Base-by-base conservation (phyloP, 2,113 vertebrate species). In the Nothocercus nigrocapillus region DNA sequence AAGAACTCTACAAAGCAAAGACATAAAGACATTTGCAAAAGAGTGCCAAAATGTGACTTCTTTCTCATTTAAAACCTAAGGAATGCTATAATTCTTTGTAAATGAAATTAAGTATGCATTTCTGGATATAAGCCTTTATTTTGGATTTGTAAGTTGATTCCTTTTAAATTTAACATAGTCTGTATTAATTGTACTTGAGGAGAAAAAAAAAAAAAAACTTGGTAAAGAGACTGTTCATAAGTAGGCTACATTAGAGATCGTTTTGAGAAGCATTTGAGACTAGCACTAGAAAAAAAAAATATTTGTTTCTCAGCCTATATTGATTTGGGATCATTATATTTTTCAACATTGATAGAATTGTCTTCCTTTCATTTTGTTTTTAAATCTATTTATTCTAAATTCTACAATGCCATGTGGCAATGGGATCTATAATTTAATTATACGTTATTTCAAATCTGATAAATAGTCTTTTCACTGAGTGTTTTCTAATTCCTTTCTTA, bases 41-140 rank as follows among this genome's bases (percentile, higher is more conserved):
- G 0, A 1, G 47, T 58, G 3, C 1, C 18, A 82, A 72, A 64
- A 74, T 22, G 5, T 8, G 61, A 5, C 32, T 1, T 44, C 1
- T 63, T 79, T 79, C 53, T 5, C 5, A 53, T 81, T 75, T 54
- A 34, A 78, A 85, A 64, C 5, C 3, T 11, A 64, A 63, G 10
- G n/a, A 0, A 28, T 62, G 63, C 1, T 56, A 2, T 42, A 85
- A 87, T 54, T 68, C 1, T 70, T 89, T 64, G 10, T 69, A 86
- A 88, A 89, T 22, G 58, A 42, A 79, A 64, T 61, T n/a, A 13
- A 28, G 4, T 30, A 11, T 59, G 12, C 40, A 0, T 4, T 20
- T 89, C 67, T 67, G 7, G 32, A 25, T 21, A 44, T 53, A 14
- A 0, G 0, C 34, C 53, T 47, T 58, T 70, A 49, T 68, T 28